Evolutionary conservation across 1,140 invertebrate species (phyloP).

Genomic region (Temnothorax nylanderi): DNA sequence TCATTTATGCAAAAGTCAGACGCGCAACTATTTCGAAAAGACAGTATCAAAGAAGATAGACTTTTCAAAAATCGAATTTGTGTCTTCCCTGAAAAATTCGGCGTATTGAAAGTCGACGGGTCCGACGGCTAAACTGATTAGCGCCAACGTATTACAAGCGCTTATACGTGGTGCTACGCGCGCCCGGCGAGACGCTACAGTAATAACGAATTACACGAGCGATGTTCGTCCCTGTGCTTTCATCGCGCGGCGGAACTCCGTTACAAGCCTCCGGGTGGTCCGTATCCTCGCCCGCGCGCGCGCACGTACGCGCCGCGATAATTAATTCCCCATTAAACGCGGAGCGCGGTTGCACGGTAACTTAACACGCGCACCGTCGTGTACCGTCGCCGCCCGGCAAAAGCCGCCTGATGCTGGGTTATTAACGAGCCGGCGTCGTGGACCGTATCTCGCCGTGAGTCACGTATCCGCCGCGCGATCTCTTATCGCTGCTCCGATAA

Average conservation of each 20-base stretch:
- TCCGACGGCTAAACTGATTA: conserved; percentile 43
- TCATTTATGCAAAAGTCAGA: neutral
- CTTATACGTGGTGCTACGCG: neutral
- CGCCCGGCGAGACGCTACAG: conserved; percentile 7
- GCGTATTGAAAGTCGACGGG: neutral
- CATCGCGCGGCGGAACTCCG: conserved; percentile 41
- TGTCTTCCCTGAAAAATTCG: neutral
- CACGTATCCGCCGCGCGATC: conserved; percentile 39
- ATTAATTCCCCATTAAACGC: conserved; percentile 70
- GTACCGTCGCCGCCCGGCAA: conserved; percentile 32
- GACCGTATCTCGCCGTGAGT: conserved; percentile 11
- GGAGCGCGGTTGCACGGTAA: conserved; percentile 41
- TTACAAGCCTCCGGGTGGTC: conserved; percentile 4
- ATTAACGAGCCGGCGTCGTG: conserved; percentile 62
- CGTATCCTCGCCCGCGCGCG: neutral
- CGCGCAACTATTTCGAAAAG: neutral
- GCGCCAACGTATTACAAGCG: neutral
- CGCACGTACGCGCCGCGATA: conserved; percentile 27
- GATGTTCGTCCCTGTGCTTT: conserved; percentile 32
- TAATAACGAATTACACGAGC: conserved; percentile 53
- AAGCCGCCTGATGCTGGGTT: conserved; percentile 62
- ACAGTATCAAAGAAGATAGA: neutral
- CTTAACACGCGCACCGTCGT: conserved; percentile 30
- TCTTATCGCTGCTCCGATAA: conserved; percentile 37
- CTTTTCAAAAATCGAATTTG: neutral